phyloP scores from a whole-genome alignment of 2,888 invertebrate species.

The Caenorhabditis zanzibari region DNA sequence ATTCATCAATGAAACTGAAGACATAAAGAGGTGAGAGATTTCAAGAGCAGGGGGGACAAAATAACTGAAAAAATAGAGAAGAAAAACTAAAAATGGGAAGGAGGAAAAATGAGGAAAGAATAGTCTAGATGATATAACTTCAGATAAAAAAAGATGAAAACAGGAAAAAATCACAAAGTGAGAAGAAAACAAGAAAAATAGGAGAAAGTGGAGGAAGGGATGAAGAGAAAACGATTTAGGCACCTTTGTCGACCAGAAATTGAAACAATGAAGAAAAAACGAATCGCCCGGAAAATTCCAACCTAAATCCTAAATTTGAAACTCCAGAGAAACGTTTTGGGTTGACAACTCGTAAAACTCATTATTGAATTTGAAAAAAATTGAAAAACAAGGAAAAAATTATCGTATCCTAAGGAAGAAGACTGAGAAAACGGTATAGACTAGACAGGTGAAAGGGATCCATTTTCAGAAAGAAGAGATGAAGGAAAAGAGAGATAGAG shows the following conservation, averaged over 20 bases:
- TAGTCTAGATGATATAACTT: slow-evolving; percentile 42
- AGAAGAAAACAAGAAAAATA: slow-evolving; percentile 40
- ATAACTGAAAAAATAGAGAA: slow-evolving; percentile 39
- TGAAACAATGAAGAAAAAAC: slow-evolving; percentile 19
- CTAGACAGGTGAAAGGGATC: slow-evolving; percentile 15
- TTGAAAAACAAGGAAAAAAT: slow-evolving; percentile 18
- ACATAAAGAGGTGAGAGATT: slow-evolving; percentile 47
- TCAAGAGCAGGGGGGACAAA: slow-evolving; percentile 38
- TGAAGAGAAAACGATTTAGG: slow-evolving; percentile 47
- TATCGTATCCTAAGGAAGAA: slow-evolving; percentile 42
- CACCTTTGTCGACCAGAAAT: slow-evolving; percentile 68
- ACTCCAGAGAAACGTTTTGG: slow-evolving; percentile 43
- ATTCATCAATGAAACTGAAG: slow-evolving; percentile 64
- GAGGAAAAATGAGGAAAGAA: slow-evolving; percentile 3
- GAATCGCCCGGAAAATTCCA: slow-evolving; percentile 8
- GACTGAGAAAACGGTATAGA: slow-evolving; percentile 13
- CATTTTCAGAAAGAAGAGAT: slow-evolving; percentile 32
- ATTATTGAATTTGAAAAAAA: slow-evolving; percentile 47
- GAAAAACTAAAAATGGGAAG: slow-evolving; percentile 24
- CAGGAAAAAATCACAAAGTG: slow-evolving; percentile 44
- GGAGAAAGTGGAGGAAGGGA: slow-evolving; percentile 40
- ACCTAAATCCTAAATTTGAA: slow-evolving; percentile 24
- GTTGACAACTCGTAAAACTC: slow-evolving; percentile 60
- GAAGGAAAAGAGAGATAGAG: slow-evolving; percentile 12
- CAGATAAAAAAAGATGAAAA: slow-evolving; percentile 7